Percentiles rank a stretch among this genome's conserved stretches.
Evolutionary conservation across 2,888 invertebrate genomes (phyloP).

Genomic region (Ethmia dodecea): DNA sequence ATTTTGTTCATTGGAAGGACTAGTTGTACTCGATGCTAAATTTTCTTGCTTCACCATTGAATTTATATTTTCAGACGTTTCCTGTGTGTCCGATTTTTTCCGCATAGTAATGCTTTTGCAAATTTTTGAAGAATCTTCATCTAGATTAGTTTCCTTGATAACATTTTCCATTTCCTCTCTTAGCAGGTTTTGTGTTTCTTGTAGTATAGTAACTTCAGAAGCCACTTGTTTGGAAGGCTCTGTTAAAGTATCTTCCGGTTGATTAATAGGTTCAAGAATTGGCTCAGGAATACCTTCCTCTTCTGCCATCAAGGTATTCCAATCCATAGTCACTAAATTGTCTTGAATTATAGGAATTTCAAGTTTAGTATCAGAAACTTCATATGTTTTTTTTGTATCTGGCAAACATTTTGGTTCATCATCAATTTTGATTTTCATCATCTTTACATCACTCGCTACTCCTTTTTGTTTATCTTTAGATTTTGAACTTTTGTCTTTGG

Average conservation of each 20-base stretch:
- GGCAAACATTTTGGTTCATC: not conserved
- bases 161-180: not conserved
- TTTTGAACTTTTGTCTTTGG: constrained; percentile 6
- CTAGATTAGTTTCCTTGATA: not conserved
- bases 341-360: too few species aligned
- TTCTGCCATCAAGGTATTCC: constrained; percentile 63
- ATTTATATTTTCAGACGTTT: constrained; percentile 1
- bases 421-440: not conserved
- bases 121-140: constrained; percentile 1
- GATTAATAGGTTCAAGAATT: constrained; percentile 32
- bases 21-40: constrained; percentile 19
- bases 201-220: constrained; percentile 61
- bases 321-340: constrained; percentile 42
- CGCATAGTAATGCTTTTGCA: not conserved
- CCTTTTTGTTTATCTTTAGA: constrained; percentile 10
- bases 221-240: constrained; percentile 38
- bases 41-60: constrained; percentile 19
- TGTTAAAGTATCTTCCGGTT: constrained; percentile 23
- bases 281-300: constrained; percentile 46
- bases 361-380: not conserved
- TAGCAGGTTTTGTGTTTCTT: constrained; percentile 31
- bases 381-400: not conserved
- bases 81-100: not conserved
- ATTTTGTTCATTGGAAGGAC: constrained; percentile 50
- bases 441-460: not conserved